Conservation (phyloP, 2,797 vertebrate species). For the Ctenopoma kingsleyae region DNA sequence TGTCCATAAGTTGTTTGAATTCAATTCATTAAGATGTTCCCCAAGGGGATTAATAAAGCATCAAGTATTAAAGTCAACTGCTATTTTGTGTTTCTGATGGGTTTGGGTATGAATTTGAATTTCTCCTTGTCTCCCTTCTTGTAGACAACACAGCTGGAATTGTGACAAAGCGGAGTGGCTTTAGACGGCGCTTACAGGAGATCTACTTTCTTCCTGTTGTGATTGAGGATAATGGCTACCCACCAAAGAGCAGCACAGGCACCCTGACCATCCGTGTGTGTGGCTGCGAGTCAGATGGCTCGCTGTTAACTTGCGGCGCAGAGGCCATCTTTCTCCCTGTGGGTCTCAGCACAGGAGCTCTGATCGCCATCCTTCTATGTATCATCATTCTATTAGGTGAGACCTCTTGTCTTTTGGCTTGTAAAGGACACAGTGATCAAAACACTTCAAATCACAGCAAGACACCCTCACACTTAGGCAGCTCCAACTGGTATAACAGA, state of each 20-base stretch:
- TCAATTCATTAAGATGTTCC: too few species aligned
- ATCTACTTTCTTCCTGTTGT: constrained; percentile 91
- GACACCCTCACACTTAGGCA: not conserved
- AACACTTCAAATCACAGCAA: not conserved
- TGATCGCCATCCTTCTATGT: constrained; percentile 96
- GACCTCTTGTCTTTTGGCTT: constrained; percentile 46
- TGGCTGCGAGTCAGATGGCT: constrained; percentile 92
- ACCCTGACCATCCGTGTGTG: constrained; percentile 96
- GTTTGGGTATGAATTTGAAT: not conserved
- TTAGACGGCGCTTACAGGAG: constrained; percentile 92
- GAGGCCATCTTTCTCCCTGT: constrained; percentile 97
- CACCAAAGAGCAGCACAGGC: constrained; percentile 94
- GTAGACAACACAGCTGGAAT: constrained; percentile 97
- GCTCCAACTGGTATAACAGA: not conserved
- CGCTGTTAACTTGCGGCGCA: constrained; percentile 93
- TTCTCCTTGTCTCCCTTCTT: constrained; percentile 16
- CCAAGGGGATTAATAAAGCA: too few species aligned
- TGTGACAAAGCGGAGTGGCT: constrained; percentile 90
- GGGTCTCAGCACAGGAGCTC: constrained; percentile 95
- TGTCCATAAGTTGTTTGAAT: too few species aligned
- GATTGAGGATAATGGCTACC: constrained; percentile 95
- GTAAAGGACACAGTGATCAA: not conserved
- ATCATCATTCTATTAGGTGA: constrained; percentile 95
- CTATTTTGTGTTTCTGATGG: not conserved
- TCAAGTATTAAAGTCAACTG: not conserved